A percentile compares a stretch with the other conserved stretches of the same genome.
Evolutionary conservation across 2,888 invertebrate species (phyloP).

Genomic region (Eupithecia dodoneata): DNA sequence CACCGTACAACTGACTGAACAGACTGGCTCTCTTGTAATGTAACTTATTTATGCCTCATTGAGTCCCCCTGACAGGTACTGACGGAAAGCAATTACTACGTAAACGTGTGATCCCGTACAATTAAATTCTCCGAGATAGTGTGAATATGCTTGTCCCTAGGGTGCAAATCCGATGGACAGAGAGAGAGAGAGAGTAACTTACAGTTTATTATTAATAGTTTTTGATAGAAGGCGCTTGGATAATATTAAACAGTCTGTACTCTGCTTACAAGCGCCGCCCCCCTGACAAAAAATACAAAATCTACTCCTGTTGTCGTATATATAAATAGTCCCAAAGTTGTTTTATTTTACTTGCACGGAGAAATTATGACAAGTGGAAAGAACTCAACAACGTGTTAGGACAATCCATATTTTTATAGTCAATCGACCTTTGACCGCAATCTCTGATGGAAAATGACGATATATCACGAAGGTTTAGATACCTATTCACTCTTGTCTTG

Average conservation of each 20-base stretch:
- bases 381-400: too few relatives aligned
- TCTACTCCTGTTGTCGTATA: not conserved
- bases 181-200: not conserved
- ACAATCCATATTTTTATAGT: too few relatives aligned
- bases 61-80: constrained; percentile 1
- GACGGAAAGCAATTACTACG: constrained; percentile 5
- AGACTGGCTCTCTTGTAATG: not conserved
- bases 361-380: too few relatives aligned
- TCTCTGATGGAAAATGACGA: too few relatives aligned
- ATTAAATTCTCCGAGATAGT: not conserved
- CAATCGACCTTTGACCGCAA: too few relatives aligned
- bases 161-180: not conserved
- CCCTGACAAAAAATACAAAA: not conserved
- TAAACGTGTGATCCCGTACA: not conserved
- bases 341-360: too few relatives aligned
- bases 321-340: too few relatives aligned
- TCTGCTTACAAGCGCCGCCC: too few relatives aligned
- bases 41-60: not conserved
- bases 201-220: not conserved
- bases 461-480: too few relatives aligned
- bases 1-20: not conserved
- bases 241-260: too few relatives aligned
- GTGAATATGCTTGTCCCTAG: not conserved
- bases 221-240: not conserved
- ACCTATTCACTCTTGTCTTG: too few relatives aligned